Evolutionary conservation across 2,113 vertebrate species (phyloP), one percentile per base, ranked within the genome.

Genomic region (Elachura formosa): DNA sequence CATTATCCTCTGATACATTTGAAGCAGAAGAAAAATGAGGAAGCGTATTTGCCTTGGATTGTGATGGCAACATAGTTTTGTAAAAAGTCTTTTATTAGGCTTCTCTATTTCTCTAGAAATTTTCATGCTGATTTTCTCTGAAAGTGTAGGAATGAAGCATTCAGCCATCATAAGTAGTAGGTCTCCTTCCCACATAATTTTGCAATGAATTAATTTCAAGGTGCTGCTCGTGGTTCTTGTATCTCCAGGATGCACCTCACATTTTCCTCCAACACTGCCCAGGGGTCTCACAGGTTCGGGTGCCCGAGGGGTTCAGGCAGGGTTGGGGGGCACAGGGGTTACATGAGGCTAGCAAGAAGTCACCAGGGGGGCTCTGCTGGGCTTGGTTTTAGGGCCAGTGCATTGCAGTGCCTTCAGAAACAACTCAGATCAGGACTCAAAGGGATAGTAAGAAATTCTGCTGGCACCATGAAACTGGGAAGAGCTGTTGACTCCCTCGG

Each of bases 351-450:
- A 48, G 21, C 45, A 51, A 23, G 58, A 66, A 29, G 22, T 20
- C 67, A 33, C 67, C 1, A 1, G 2, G 43, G 51, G 36, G 36
- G 51, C 23, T 43, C 34, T 36, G 36, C 67, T 38, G 51, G 85
- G 59, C 36, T 88, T 2, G 0, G 16, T 23, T 80, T 56, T 43
- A 43, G 25, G 75, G 56, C 23, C 43, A 46, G 19, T 4, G 31
- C 5, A 0, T 36, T 51, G 28, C 22, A n/a, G 10, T 14, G 26
- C 12, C 36, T 58, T 64, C 58, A 33, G 3, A 25, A 45, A 66
- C 1, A 0, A 24, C 33, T 45, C 1, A 0, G 46, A 24, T 61
- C 38, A 40, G 19, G 46, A 25, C 36, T 85, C 4, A 0, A 40
- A 69, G n/a, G 24, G 24, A 46, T 11, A 4, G 10, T 38, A n/a